These are phyloP conservation scores for Metallyticus violacea DNA, from an alignment of 2,888 invertebrate genomes.

Conservation along the genomic window DNA sequence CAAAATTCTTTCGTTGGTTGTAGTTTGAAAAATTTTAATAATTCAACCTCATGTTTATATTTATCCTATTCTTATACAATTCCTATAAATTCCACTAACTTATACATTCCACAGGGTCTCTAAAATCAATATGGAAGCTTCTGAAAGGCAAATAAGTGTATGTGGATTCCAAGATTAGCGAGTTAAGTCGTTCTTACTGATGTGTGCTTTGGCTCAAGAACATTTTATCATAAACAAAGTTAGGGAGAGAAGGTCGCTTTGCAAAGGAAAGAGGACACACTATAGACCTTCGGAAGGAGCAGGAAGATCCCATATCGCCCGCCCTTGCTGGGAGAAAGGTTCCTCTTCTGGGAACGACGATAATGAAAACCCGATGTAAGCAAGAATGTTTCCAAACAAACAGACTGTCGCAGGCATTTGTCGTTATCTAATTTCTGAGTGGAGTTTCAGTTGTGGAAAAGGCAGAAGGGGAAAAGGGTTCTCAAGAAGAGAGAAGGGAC, in stretches of 20 bases:
- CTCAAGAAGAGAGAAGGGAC: not conserved
- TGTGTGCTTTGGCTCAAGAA: not conserved
- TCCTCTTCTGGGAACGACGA: not conserved
- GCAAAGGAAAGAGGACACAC: not conserved
- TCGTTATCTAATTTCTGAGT: constrained; percentile 4
- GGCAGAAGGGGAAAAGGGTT: not conserved
- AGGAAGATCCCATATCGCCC: not conserved
- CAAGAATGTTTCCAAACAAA: not conserved
- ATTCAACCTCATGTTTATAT: too few relatives aligned
- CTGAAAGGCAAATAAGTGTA: not conserved
- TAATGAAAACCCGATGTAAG: not conserved
- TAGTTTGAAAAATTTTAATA: too few relatives aligned
- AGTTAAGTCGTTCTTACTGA: not conserved
- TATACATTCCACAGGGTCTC: too few relatives aligned
- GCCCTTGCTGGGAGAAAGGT: not conserved
- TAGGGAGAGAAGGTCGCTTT: not conserved
- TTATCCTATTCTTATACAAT: too few relatives aligned
- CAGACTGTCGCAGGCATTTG: not conserved
- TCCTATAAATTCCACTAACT: too few relatives aligned
- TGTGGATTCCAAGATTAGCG: not conserved
- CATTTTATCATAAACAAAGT: not conserved
- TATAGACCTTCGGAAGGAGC: not conserved
- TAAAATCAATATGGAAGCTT: not conserved
- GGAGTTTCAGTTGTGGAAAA: not conserved
- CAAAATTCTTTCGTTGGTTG: too few relatives aligned